A percentile compares a stretch with the other conserved stretches of the same genome.
phyloP scores from a whole-genome alignment of 1,140 invertebrate genomes.

The Eciton burchellii region DNA sequence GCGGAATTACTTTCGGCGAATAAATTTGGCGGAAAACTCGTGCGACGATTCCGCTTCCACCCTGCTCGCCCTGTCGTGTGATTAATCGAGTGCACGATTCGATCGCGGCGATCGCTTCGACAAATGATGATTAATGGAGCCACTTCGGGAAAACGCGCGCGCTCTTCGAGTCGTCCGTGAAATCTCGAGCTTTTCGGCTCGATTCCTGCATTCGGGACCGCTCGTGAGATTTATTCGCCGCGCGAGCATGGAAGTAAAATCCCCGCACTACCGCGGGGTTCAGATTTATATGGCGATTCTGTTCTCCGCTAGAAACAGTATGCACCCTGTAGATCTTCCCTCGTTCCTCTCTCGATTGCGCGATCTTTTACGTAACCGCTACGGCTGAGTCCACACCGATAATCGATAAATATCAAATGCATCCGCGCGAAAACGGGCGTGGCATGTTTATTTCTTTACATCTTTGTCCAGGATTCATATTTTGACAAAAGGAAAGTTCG shows the following conservation, averaged over 20 bases:
- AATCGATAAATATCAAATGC: slow-evolving; percentile 36
- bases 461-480: slow-evolving; percentile 6
- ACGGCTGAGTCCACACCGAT: neutral
- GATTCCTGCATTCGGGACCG: slow-evolving; percentile 45
- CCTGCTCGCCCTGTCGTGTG: slow-evolving; percentile 74
- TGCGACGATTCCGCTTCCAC: slow-evolving; percentile 55
- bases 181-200: slow-evolving; percentile 51
- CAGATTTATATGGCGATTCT: slow-evolving; percentile 55
- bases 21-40: slow-evolving; percentile 63
- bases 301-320: slow-evolving; percentile 48
- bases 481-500: neutral
- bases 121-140: slow-evolving; percentile 82
- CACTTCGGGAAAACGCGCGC: slow-evolving; percentile 44
- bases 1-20: slow-evolving; percentile 46
- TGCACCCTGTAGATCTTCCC: slow-evolving; percentile 30
- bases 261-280: slow-evolving; percentile 27
- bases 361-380: slow-evolving; percentile 21
- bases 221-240: slow-evolving; percentile 51
- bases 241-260: slow-evolving; percentile 59
- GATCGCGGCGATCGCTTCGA: slow-evolving; percentile 77
- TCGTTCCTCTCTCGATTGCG: neutral
- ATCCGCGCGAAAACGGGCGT: slow-evolving; percentile 17
- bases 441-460: slow-evolving; percentile 6
- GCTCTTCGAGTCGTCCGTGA: slow-evolving; percentile 47
- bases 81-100: slow-evolving; percentile 80